Conservation (phyloP, 2,797 vertebrate species). For the Semaprochilodus insignis region DNA sequence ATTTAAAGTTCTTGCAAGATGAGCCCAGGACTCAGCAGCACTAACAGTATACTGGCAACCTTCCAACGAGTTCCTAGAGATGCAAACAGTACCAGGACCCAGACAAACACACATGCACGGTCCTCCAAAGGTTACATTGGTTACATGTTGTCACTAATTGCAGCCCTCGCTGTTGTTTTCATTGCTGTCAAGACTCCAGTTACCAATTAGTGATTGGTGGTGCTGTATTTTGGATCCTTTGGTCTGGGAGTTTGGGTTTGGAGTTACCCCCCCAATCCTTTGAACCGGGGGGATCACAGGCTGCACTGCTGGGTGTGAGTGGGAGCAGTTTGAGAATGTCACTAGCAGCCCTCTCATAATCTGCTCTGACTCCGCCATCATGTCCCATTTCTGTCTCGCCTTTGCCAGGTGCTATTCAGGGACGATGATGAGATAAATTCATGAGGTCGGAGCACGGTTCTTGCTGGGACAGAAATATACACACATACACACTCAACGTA, state of each 20-base stretch:
- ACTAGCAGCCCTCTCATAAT: constrained; percentile 39
- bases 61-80: constrained; percentile 20
- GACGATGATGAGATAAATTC: constrained; percentile 56
- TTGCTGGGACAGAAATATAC: constrained; percentile 35
- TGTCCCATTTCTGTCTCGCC: constrained; percentile 13
- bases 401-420: constrained; percentile 60
- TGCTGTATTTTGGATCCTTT: constrained; percentile 31
- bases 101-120: constrained; percentile 59
- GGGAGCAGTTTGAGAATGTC: constrained; percentile 35
- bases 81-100: constrained; percentile 33
- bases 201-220: constrained; percentile 37
- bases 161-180: background rate
- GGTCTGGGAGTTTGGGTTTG: constrained; percentile 4
- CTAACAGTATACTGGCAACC: background rate
- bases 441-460: constrained; percentile 38
- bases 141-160: constrained; percentile 42
- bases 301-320: background rate
- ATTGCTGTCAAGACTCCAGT: constrained; percentile 12
- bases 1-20: constrained; percentile 1
- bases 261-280: constrained; percentile 19
- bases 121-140: constrained; percentile 45
- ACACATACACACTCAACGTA: constrained; percentile 22
- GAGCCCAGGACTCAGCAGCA: background rate
- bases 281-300: constrained; percentile 6
- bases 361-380: constrained; percentile 11